Base-by-base conservation (phyloP, 2,888 invertebrate species). In the Polylopha cassiicola region DNA sequence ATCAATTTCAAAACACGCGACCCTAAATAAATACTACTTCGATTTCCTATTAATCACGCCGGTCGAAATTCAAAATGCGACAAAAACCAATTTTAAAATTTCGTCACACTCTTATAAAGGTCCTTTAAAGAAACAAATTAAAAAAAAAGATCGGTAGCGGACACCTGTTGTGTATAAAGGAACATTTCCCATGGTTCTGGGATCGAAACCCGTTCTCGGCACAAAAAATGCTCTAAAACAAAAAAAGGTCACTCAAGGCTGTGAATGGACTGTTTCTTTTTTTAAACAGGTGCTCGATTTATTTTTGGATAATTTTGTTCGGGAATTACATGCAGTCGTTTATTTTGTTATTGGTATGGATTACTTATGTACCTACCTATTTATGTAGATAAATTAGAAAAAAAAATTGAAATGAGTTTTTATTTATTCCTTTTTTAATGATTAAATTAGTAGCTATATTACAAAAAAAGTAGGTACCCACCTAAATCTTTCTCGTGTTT, bases 161-260 rank as follows among this genome's bases (percentile, higher is more conserved):
- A 69, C 80, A 81, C 80, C 81, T 79, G 80, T 79, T 75, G 73
- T 73, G 61, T 61, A 58, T 55, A 62, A 45, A 42, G 50, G 57
- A 54, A 50, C 60, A 55, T 65, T 76, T 80, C 78, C 77, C 81
- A 78, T 65, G 61, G 27, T 26, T 37, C 47, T 55, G 36, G 49
- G 51, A 58, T 56, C 59, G 52, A 61, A 77, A 79, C 79, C 64
- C 44, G 78, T 79, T 78, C 65, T 58, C 31, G 43, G 44, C 53
- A 58, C 59, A 70, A 73, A 70, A 71, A 71, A 59, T 53, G 41
- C 47, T 51, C 46, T 49, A 58, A 63, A 64, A 69, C 13, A 11
- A 18, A 16, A 28, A 34, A 23, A 41, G 44, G 44, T 54, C 43
- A 51, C 55, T 52, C 49, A 48, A 51, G 57, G 57, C 56, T 48